phyloP scores from a whole-genome alignment of 2,113 vertebrate genomes.

The Leucoraja erinaceus region DNA sequence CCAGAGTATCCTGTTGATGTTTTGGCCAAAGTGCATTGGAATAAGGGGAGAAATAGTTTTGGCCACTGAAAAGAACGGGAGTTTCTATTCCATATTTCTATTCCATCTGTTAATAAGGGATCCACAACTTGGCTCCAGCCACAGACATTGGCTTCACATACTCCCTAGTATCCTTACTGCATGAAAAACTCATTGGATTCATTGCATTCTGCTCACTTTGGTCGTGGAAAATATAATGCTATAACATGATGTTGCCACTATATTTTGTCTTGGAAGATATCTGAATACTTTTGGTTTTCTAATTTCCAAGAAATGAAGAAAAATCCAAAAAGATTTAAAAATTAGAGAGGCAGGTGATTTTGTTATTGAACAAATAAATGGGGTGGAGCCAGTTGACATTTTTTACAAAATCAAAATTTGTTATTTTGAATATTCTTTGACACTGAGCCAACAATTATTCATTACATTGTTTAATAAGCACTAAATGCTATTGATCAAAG shows the following conservation, averaged over 20 bases:
- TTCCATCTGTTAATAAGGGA: background rate
- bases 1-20: background rate
- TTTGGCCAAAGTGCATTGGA: background rate
- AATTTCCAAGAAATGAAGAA: background rate
- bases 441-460: background rate
- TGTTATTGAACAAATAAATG: conserved; percentile 7
- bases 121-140: background rate
- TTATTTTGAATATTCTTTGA: background rate
- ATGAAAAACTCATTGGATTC: background rate
- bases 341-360: background rate
- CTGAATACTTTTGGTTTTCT: background rate
- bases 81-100: background rate
- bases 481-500: background rate
- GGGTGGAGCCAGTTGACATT: conserved; percentile 7
- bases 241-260: background rate
- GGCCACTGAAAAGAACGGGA: background rate
- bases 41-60: background rate
- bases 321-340: background rate
- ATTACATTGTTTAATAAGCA: background rate
- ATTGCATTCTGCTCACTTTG: background rate
- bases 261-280: background rate
- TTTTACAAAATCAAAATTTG: background rate
- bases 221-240: background rate
- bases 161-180: background rate
- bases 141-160: background rate